Evolutionary conservation across 2,888 invertebrate genomes (phyloP), one percentile per base, ranked within the genome.

Genomic region (Entomobrya proxima): DNA sequence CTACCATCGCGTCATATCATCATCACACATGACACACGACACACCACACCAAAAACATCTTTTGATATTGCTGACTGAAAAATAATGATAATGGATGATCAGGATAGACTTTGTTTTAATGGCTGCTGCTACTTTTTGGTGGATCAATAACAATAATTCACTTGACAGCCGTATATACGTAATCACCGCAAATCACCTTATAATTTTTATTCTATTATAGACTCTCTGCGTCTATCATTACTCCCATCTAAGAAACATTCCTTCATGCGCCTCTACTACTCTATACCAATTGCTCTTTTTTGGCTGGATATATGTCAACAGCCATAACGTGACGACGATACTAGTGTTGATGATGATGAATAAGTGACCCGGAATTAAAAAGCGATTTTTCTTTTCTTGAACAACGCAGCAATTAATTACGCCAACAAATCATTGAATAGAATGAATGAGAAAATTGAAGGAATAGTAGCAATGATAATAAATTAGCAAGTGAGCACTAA

Each of bases 141-240:
- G 81, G 81, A 81, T 61, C 81, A 81, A 81, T 81, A 81, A 74
- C 81, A 44, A 81, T 81, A 80, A 80, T 72, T 80, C 80, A 80
- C 69, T 44, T 69, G 69, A 69, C 69, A 69, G 69, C 69, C 15
- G 9, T 69, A 21, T 21, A 15, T 30, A n/a, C 44, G 72, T 47
- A 72, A 27, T 58, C 58, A 21, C 69, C 37, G 24, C 69, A 72
- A 80, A 40, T 58, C 27, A 52, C 27, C 72, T 81, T 72, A 44
- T 72, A 40, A 27, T 72, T 80, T n/a, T 80, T 24, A 72, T 74
- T 32, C 24, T 44, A 72, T 27, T 44, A 72, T 32, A 15, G 47
- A 15, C 9, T 15, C 44, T 21, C 3, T 37, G 13, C 37, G 18
- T 18, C 7, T 44, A 44, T 69, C 69, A 44, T 44, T 44, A 69